phyloP scores from a whole-genome alignment of 2,888 invertebrate species.

The Drosophila suboccidentalis region DNA sequence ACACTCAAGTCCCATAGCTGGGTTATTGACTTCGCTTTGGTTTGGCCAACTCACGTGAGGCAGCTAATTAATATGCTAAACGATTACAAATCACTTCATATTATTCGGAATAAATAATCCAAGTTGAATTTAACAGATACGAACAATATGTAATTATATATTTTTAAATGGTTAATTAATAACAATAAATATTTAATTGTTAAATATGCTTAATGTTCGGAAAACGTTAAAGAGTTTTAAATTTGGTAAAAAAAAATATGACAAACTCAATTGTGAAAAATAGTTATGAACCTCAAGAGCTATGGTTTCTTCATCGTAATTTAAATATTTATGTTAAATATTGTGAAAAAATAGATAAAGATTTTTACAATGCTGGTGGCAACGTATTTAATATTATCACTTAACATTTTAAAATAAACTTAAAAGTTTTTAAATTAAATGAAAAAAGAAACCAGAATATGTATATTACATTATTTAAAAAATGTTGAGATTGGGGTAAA shows the following conservation, averaged over 20 bases:
- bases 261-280: neutral
- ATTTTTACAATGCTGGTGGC: too few species aligned
- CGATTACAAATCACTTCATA: constrained; percentile 18
- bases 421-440: too few species aligned
- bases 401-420: too few species aligned
- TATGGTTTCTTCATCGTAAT: neutral
- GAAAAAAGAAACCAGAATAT: too few species aligned
- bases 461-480: too few species aligned
- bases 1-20: constrained; percentile 30
- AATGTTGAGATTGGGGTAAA: too few species aligned
- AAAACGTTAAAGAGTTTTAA: neutral
- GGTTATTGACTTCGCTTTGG: constrained; percentile 58
- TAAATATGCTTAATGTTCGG: neutral
- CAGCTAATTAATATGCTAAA: constrained; percentile 38
- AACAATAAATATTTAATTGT: neutral
- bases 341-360: neutral
- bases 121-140: neutral
- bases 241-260: neutral
- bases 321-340: neutral
- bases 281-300: neutral
- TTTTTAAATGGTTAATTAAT: neutral
- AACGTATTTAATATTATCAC: too few species aligned
- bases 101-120: constrained; percentile 3
- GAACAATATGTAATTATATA: neutral
- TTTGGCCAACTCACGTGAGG: constrained; percentile 61